Evolutionary conservation across 2,113 vertebrate species (phyloP).

Genomic region (Atractosteus spatula): DNA sequence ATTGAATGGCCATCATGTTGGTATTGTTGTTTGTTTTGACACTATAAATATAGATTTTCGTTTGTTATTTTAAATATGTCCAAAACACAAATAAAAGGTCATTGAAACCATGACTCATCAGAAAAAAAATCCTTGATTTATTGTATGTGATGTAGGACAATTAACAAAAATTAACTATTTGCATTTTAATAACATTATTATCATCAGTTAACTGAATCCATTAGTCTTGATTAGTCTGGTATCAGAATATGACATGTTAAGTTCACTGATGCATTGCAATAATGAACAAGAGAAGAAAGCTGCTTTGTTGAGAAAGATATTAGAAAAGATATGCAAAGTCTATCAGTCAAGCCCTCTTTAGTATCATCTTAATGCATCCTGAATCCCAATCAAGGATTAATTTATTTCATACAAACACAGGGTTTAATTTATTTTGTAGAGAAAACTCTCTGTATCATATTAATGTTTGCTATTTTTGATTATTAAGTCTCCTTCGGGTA

Average conservation of each 20-base stretch:
- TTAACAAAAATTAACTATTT: conserved; percentile 91
- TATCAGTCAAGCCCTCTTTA: background rate
- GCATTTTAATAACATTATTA: conserved; percentile 97
- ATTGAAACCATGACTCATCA: conserved; percentile 39
- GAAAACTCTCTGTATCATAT: too few species aligned
- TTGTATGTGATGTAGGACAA: conserved; percentile 84
- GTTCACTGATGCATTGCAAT: conserved; percentile 64
- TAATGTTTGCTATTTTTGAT: too few species aligned
- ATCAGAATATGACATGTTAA: conserved; percentile 64
- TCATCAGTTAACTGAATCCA: conserved; percentile 86
- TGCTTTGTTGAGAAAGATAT: conserved; percentile 23
- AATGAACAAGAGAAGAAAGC: conserved; percentile 44
- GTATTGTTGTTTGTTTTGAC: too few species aligned
- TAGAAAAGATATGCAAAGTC: background rate
- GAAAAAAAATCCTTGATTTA: conserved; percentile 70
- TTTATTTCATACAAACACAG: background rate
- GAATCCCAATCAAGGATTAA: background rate
- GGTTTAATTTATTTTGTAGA: too few species aligned
- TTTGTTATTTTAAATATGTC: too few species aligned
- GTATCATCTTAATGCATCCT: background rate
- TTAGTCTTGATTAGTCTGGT: conserved; percentile 93
- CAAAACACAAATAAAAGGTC: conserved; percentile 21
- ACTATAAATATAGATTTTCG: too few species aligned
- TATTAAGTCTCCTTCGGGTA: too few species aligned
- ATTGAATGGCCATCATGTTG: background rate